Evolutionary conservation across 1,140 invertebrate species (phyloP).

Genomic region (Psix sp.): DNA sequence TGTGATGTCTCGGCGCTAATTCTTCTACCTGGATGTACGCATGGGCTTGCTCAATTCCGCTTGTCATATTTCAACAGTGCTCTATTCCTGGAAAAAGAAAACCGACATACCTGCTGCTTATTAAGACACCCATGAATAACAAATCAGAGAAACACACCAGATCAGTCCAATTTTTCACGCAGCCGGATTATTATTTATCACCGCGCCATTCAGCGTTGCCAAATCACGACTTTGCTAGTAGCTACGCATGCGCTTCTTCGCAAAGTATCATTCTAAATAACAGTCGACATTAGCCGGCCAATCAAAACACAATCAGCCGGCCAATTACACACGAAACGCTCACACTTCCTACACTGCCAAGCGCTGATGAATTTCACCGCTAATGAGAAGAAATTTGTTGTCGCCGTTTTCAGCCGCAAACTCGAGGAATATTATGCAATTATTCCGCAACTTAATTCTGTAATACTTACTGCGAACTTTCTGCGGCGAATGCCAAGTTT

Average conservation of each 20-base stretch:
- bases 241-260: too few relatives aligned
- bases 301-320: conserved; percentile 17
- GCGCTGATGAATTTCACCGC: conserved; percentile 27
- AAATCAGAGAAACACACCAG: not conserved
- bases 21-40: conserved; percentile 10
- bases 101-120: conserved; percentile 7
- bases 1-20: conserved; percentile 9
- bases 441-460: conserved; percentile 6
- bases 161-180: too few relatives aligned
- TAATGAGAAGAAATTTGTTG: conserved; percentile 33
- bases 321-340: conserved; percentile 25
- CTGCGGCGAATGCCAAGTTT: not conserved
- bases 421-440: conserved; percentile 14
- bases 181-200: too few relatives aligned
- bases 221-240: too few relatives aligned
- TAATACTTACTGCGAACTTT: too few relatives aligned
- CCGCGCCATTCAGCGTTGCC: too few relatives aligned
- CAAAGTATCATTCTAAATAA: conserved; percentile 11
- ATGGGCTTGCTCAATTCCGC: conserved; percentile 1
- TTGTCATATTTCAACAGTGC: not conserved
- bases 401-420: conserved; percentile 1
- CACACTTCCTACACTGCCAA: conserved; percentile 13
- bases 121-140: conserved; percentile 3
- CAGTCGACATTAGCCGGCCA: conserved; percentile 5
- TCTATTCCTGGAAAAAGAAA: conserved; percentile 9